These are phyloP conservation scores for Dryobota labecula DNA, from an alignment of 2,888 invertebrate genomes.

Conservation along the genomic window DNA sequence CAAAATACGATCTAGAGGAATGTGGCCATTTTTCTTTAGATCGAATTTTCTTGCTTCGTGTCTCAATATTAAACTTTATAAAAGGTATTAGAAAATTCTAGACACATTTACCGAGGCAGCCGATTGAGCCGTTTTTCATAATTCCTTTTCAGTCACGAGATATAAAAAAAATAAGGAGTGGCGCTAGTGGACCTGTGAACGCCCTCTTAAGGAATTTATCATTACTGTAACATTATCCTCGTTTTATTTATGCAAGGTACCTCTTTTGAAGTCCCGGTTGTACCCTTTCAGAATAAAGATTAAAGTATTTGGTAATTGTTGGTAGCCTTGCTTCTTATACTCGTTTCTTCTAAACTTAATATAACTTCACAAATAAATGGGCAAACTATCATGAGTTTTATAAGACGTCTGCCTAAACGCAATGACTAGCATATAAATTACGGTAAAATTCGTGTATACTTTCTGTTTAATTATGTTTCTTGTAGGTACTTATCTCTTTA, in stretches of 20 bases:
- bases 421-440: slow-evolving; percentile 16
- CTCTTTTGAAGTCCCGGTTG: slow-evolving; percentile 15
- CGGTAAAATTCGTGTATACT: slow-evolving; percentile 6
- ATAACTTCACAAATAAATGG: slow-evolving; percentile 32
- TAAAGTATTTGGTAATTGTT: slow-evolving; percentile 28
- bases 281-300: slow-evolving; percentile 33
- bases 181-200: too few relatives aligned
- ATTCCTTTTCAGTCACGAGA: too few relatives aligned
- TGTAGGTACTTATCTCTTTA: slow-evolving; percentile 1
- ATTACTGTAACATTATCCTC: slow-evolving; percentile 5
- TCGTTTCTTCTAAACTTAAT: slow-evolving; percentile 15
- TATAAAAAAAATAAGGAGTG: too few relatives aligned
- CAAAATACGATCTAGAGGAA: too few relatives aligned
- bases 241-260: slow-evolving; percentile 26
- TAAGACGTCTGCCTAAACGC: slow-evolving; percentile 3
- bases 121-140: too few relatives aligned
- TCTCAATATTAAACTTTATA: too few relatives aligned
- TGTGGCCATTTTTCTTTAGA: too few relatives aligned
- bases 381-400: slow-evolving; percentile 10
- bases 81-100: too few relatives aligned
- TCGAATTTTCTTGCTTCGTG: too few relatives aligned
- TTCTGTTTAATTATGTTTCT: slow-evolving; percentile 10
- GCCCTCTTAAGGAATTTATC: slow-evolving; percentile 8
- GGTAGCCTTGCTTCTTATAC: slow-evolving; percentile 4
- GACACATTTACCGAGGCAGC: too few relatives aligned